Evolutionary conservation across 2,797 vertebrate genomes (phyloP).

Genomic region (Xiphorhynchus erythropygius): DNA sequence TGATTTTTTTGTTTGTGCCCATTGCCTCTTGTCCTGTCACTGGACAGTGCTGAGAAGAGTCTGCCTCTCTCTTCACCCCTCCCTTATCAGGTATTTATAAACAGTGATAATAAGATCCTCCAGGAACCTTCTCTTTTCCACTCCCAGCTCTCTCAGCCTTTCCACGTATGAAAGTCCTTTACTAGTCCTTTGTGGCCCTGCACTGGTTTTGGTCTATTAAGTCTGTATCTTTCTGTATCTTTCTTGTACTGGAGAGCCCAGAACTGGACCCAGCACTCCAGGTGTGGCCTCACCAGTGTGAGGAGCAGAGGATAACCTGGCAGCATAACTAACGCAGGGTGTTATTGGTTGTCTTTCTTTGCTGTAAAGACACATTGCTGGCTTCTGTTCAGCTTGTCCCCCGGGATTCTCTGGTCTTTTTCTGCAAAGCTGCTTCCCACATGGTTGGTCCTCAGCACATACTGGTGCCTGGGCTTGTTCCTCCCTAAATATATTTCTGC

Average conservation of each 20-base stretch:
- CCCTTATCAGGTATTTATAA: neutral
- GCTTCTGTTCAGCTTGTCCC: neutral
- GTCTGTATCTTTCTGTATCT: fast-evolving
- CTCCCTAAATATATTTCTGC: neutral
- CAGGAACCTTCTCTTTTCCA: neutral
- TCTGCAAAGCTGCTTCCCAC: neutral
- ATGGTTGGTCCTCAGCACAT: neutral
- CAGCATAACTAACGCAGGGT: neutral
- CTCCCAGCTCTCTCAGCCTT: neutral
- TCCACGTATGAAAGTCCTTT: neutral
- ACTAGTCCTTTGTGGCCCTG: neutral
- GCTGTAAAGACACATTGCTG: neutral
- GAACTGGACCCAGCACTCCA: neutral
- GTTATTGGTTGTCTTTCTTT: neutral
- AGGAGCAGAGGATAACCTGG: neutral
- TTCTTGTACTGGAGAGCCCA: neutral
- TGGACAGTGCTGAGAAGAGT: neutral
- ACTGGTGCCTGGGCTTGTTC: neutral
- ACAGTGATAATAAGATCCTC: neutral
- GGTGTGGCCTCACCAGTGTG: neutral
- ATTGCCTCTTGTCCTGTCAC: neutral
- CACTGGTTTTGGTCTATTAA: neutral
- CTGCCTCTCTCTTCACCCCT: neutral
- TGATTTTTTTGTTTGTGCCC: neutral
- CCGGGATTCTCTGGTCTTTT: neutral